Percentiles rank a stretch among this genome's conserved stretches.
Evolutionary conservation across 2,113 vertebrate species (phyloP).

Genomic region (Oryzias curvinotus): DNA sequence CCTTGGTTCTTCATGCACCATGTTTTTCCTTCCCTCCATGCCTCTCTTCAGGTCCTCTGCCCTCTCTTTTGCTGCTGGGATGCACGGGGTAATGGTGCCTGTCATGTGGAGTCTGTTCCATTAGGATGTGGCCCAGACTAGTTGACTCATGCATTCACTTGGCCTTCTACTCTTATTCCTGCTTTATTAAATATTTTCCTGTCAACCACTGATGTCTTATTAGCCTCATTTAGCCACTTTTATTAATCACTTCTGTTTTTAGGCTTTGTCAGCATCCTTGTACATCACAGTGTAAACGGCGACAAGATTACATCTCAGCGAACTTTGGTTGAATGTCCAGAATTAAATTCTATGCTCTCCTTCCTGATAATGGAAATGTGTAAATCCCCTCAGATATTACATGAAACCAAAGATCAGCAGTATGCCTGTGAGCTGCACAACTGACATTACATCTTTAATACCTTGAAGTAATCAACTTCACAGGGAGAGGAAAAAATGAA

Average conservation of each 20-base stretch:
- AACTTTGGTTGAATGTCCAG: background rate
- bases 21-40: conserved; percentile 1
- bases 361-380: conserved; percentile 38
- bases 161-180: background rate
- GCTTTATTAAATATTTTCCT: background rate
- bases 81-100: conserved; percentile 60
- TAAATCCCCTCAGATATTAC: conserved; percentile 29
- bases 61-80: conserved; percentile 42
- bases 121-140: conserved; percentile 35
- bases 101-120: conserved; percentile 53
- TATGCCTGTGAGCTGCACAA: conserved; percentile 38
- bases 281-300: background rate
- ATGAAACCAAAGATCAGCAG: conserved; percentile 38
- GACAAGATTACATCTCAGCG: background rate
- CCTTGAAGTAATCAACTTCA: conserved; percentile 66
- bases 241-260: background rate
- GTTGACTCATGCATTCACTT: conserved; percentile 14
- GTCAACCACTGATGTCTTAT: conserved; percentile 1
- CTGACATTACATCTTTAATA: conserved; percentile 51
- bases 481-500: conserved; percentile 45
- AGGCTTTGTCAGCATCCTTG: conserved; percentile 1
- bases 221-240: background rate
- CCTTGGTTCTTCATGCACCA: conserved; percentile 3
- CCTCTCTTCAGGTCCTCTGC: conserved; percentile 11
- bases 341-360: background rate